These are phyloP conservation scores for Ammodytes marinus DNA, from an alignment of 2,113 vertebrate species.

Conservation along the genomic window DNA sequence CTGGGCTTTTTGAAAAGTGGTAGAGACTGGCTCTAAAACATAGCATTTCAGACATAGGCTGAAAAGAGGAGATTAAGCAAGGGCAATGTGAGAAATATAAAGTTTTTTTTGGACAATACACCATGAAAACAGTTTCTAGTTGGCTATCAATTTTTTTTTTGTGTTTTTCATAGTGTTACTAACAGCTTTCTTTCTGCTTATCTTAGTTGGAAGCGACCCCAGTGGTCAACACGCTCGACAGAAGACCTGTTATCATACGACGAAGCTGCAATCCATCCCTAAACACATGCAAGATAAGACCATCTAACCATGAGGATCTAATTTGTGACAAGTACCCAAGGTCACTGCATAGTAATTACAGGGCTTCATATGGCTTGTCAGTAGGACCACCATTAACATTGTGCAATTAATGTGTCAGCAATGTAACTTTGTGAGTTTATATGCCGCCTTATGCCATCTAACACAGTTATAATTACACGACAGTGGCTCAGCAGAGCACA, in stretches of 20 bases:
- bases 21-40: too few species aligned
- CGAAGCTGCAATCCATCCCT: background rate
- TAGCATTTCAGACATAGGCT: too few species aligned
- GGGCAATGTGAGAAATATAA: too few species aligned
- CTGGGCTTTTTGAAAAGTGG: too few species aligned
- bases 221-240: background rate
- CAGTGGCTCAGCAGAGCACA: constrained; percentile 9
- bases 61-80: too few species aligned
- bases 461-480: constrained; percentile 55
- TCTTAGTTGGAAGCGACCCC: background rate
- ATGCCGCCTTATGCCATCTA: constrained; percentile 18
- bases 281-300: constrained; percentile 32
- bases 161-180: background rate
- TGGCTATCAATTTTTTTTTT: background rate
- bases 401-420: constrained; percentile 70
- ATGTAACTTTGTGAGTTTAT: constrained; percentile 50
- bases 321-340: constrained; percentile 51
- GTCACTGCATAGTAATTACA: constrained; percentile 63
- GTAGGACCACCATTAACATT: constrained; percentile 57
- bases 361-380: constrained; percentile 39
- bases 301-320: constrained; percentile 19
- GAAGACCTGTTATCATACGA: background rate
- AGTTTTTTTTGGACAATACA: too few species aligned
- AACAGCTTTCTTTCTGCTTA: too few species aligned
- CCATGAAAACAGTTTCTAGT: too few species aligned